Evolutionary conservation across 2,113 vertebrate species (phyloP), one percentile per base, ranked within the genome.

Genomic region (Trichomycterus rosablanca): DNA sequence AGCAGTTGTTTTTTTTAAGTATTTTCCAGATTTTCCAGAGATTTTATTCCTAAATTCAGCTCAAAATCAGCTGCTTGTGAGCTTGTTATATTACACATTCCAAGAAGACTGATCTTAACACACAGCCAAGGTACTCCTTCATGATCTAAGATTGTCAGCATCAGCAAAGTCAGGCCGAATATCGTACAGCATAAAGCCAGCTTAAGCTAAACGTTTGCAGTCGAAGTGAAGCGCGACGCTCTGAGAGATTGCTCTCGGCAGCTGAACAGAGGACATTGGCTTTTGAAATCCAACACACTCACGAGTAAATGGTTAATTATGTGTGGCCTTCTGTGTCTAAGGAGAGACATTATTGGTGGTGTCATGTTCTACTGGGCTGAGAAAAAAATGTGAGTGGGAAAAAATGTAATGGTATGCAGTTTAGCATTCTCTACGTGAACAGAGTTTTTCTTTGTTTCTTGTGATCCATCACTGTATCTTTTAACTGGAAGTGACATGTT

Each of bases 171-270:
- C 26, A 30, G 7, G 26, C 3, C 7, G 26, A 30, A 30, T 30
- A 30, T 30, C 26, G 7, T 2, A 11, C 34, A 11, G 40, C 50
- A 24, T 48, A 32, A 42, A 53, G 48, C 30, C 16, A 46, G 28
- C 40, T 30, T 5, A 34, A 1, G 23, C 22, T 58, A 43, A 55
- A 49, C 49, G 46, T 26, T 37, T 26, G 39, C 16, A 51, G 16
- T 52, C 16, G 20, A 30, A 60, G 14, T 37, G 14, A 26, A 32
- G 37, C 19, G 30, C 35, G 54, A 44, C 24, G 44, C 35, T 30
- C 14, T 7, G 15, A 66, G 37, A 23, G 54, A 59, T 43, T 10
- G n/a, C 23, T 54, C 35, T 32, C 35, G 28, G 32, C 63, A 59
- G 55, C 46, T 52, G 55, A 20, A 24, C 14, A 40, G 18, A 15